Evolutionary conservation across 23 tunicate genomes (phyloP), one percentile per base, ranked within the genome.

Genomic region (Phallusia fumigata): DNA sequence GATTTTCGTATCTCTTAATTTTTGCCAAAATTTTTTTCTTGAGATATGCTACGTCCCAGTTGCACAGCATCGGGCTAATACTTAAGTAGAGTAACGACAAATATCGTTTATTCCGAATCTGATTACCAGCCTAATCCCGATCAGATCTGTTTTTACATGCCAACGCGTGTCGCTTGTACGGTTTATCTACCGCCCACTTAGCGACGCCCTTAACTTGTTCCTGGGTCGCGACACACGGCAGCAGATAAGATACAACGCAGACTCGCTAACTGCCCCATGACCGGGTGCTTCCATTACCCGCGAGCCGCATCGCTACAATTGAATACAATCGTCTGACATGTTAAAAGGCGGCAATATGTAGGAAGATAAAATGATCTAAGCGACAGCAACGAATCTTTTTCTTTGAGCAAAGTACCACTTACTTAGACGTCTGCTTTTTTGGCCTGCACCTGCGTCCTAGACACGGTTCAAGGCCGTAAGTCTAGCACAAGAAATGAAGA

Each of bases 251-350:
- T 58, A 58, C 8, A 58, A 58, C 69, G 13, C 5, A 6, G 69
- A 58, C 69, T 16, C 69, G 28, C 8, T 8, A 21, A 58, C 26
- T 58, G 69, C 69, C 69, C 69, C 69, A 58, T 58, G 16, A 58
- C 69, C 69, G 69, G 69, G 69, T 6, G 5, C 69, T 22, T 58
- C 69, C 69, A 58, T 58, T 58, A 58, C 16, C 28, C 69, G 16
- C 69, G 69, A 22, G 69, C 3, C 69, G 69, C 69, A 58, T 58
- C 69, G 69, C 69, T 58, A 58, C 69, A 24, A 58, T 21, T 58
- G 69, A 58, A 58, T 58, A 58, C 69, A 58, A 58, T 58, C 28
- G 69, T 2, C 69, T 11, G 47, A 24, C 16, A 24, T 16, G 26
- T 58, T 24, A 24, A 21, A 24, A 22, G 26, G 28, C 26, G 69